Conservation (phyloP, 2,113 vertebrate genomes). For the Centropus unirufus region DNA sequence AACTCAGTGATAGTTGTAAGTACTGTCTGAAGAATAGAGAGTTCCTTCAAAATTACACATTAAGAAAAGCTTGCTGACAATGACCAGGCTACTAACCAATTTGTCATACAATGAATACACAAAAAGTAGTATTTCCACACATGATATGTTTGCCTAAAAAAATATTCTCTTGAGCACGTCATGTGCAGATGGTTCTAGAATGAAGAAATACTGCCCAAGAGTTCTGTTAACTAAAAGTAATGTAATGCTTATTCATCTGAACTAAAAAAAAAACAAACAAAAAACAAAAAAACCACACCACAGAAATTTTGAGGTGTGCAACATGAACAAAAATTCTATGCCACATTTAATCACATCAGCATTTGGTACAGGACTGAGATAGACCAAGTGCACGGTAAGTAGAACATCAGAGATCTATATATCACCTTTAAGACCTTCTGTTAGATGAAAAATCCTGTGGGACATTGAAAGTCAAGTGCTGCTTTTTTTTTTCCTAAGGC, state of each 20-base stretch:
- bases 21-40: not conserved
- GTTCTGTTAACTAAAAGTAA: not conserved
- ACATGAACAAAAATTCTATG: not conserved
- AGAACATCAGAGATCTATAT: not conserved
- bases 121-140: not conserved
- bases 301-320: not conserved
- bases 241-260: not conserved
- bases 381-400: fast-evolving
- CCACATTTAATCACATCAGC: not conserved
- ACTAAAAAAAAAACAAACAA: not conserved
- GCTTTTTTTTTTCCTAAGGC: not conserved
- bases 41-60: not conserved
- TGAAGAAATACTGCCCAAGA: not conserved
- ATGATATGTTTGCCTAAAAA: not conserved
- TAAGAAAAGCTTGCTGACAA: not conserved
- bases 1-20: not conserved
- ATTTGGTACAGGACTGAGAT: not conserved
- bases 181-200: not conserved
- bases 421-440: not conserved
- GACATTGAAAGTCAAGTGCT: not conserved
- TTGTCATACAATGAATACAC: not conserved
- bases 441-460: not conserved
- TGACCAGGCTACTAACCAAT: not conserved
- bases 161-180: not conserved
- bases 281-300: not conserved